Conservation (phyloP, 2,888 invertebrate genomes). For the Carabus problematicus region DNA sequence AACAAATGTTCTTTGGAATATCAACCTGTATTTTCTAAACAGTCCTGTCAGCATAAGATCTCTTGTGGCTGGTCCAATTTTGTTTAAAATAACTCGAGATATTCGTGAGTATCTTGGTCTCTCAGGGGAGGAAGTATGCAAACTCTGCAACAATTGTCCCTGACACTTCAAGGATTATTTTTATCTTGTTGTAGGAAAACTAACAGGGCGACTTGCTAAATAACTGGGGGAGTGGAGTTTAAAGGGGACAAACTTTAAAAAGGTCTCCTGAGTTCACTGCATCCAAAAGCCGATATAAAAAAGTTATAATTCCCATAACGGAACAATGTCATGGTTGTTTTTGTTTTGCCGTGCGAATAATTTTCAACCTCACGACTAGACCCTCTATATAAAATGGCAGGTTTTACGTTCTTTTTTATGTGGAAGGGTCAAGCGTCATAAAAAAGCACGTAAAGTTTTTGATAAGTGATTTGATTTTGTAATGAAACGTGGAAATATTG, state of each 20-base stretch:
- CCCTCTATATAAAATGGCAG: conserved; percentile 10
- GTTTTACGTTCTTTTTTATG: conserved; percentile 13
- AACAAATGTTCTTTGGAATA: too few species aligned
- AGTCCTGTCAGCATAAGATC: too few species aligned
- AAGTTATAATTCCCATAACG: conserved; percentile 25
- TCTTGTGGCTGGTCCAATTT: too few species aligned
- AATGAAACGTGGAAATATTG: too few species aligned
- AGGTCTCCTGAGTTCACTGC: conserved; percentile 15
- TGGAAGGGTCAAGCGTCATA: neutral
- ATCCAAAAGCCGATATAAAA: conserved; percentile 19
- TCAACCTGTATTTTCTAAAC: too few species aligned
- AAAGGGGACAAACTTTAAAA: conserved; percentile 10
- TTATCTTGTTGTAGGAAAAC: neutral
- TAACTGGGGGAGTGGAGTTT: neutral
- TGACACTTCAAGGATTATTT: neutral
- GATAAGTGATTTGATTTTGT: too few species aligned
- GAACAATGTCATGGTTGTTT: neutral
- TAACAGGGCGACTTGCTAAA: neutral
- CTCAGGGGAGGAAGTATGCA: too few species aligned
- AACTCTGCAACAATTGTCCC: too few species aligned
- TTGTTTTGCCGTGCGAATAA: conserved; percentile 16
- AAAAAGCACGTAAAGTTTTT: too few species aligned
- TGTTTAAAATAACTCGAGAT: too few species aligned
- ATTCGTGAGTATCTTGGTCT: too few species aligned
- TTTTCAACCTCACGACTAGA: neutral